Evolutionary conservation across 2,113 vertebrate species (phyloP).

Genomic region (Rhabdomys dilectus): DNA sequence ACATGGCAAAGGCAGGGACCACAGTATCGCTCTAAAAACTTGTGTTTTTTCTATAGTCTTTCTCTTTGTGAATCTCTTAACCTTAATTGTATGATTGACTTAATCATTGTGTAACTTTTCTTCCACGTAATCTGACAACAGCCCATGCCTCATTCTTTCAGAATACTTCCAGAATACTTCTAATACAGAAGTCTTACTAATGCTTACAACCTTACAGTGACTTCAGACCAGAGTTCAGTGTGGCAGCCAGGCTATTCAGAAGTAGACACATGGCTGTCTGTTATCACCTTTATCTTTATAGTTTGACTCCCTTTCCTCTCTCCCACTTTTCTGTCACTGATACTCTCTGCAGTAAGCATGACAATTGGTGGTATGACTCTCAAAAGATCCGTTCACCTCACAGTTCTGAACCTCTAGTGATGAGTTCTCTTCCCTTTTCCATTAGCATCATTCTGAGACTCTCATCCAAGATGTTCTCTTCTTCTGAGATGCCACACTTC

Average conservation of each 20-base stretch:
- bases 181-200: neutral
- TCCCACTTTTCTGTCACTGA: neutral
- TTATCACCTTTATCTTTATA: neutral
- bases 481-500: neutral
- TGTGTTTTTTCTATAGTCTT: neutral
- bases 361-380: neutral
- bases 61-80: neutral
- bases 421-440: neutral
- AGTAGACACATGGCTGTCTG: neutral
- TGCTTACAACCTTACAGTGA: neutral
- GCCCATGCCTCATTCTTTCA: neutral
- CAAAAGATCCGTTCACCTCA: neutral
- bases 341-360: neutral
- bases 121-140: neutral
- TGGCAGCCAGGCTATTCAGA: neutral
- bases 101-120: neutral
- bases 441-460: neutral
- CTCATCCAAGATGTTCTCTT: neutral
- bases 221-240: neutral
- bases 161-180: neutral
- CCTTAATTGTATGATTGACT: neutral
- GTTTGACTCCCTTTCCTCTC: no score
- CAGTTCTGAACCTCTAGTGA: neutral
- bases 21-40: neutral
- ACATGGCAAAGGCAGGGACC: neutral